Evolutionary conservation across 1,140 invertebrate species (phyloP).

Genomic region (Drosophila lini): DNA sequence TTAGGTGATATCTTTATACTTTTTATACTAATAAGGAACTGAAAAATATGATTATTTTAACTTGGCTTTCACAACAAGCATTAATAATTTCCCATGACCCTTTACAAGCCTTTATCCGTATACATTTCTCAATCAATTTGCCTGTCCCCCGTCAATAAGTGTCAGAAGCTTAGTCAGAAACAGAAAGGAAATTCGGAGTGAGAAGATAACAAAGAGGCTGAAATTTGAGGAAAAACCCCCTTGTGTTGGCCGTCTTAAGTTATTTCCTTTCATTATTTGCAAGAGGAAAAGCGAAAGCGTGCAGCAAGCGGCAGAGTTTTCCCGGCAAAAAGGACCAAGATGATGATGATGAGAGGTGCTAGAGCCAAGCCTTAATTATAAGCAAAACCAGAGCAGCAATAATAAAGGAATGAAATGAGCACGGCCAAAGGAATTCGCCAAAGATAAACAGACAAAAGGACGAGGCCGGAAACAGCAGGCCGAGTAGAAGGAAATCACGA

Average conservation of each 20-base stretch:
- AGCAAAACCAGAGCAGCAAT: slow-evolving; percentile 51
- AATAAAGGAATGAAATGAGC: slow-evolving; percentile 67
- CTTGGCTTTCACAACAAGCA: neutral
- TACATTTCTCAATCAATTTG: slow-evolving; percentile 51
- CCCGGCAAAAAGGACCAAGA: slow-evolving; percentile 7
- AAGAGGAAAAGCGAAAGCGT: slow-evolving; percentile 47
- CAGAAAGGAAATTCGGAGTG: slow-evolving; percentile 30
- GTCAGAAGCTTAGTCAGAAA: slow-evolving; percentile 40
- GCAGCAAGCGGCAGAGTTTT: slow-evolving; percentile 11
- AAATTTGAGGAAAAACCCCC: slow-evolving; percentile 32
- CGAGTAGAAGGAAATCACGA: slow-evolving; percentile 20
- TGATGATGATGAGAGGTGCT: slow-evolving; percentile 36
- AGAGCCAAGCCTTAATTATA: slow-evolving; percentile 72
- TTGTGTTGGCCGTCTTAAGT: slow-evolving; percentile 50
- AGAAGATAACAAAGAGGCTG: slow-evolving; percentile 19
- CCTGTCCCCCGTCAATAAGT: slow-evolving; percentile 39
- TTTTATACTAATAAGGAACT: neutral
- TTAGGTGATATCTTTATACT: neutral
- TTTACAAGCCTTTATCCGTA: slow-evolving; percentile 12
- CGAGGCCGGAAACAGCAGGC: slow-evolving; percentile 19
- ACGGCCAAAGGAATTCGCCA: slow-evolving; percentile 61
- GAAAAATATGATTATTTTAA: neutral
- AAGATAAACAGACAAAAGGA: slow-evolving; percentile 79
- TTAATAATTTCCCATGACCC: neutral
- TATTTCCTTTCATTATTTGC: slow-evolving; percentile 66